These are phyloP conservation scores for Toxotes chatareus DNA, from an alignment of 2,113 vertebrate species.

Conservation along the genomic window DNA sequence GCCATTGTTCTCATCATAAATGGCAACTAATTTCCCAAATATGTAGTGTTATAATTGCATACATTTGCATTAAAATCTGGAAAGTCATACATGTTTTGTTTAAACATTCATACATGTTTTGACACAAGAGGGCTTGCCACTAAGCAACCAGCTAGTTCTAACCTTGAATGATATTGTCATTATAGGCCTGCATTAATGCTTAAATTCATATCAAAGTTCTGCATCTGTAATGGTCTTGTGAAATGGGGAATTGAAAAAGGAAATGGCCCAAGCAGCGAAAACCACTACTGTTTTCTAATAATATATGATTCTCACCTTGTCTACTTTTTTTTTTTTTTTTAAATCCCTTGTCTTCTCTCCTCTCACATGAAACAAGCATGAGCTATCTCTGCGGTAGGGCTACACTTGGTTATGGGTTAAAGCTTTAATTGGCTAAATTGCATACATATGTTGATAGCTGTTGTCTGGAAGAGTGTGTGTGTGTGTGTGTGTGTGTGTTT, in stretches of 20 bases:
- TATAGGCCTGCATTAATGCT: background rate
- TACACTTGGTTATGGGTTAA: slow-evolving; percentile 43
- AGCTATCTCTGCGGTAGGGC: slow-evolving; percentile 60
- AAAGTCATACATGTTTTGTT: background rate
- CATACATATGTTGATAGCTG: slow-evolving; percentile 68
- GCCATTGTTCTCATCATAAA: too few species aligned
- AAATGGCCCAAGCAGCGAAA: slow-evolving; percentile 33
- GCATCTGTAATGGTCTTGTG: background rate
- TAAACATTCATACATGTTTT: background rate
- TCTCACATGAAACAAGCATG: slow-evolving; percentile 53
- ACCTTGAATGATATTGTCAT: slow-evolving; percentile 4
- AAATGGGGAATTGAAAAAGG: slow-evolving; percentile 32
- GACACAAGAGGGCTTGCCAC: background rate
- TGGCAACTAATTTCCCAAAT: background rate
- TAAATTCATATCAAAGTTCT: slow-evolving; percentile 22
- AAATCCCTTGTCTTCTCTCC: slow-evolving; percentile 24
- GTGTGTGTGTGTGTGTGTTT: background rate
- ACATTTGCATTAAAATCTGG: background rate
- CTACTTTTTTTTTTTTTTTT: background rate
- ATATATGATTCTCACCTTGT: background rate
- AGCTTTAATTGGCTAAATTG: slow-evolving; percentile 77
- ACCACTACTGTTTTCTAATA: slow-evolving; percentile 23
- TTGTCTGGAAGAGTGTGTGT: slow-evolving; percentile 28
- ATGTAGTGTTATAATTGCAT: background rate
- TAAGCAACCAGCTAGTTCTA: background rate